Evolutionary conservation across 2,113 vertebrate genomes (phyloP).

Genomic region (Microtus oregoni): DNA sequence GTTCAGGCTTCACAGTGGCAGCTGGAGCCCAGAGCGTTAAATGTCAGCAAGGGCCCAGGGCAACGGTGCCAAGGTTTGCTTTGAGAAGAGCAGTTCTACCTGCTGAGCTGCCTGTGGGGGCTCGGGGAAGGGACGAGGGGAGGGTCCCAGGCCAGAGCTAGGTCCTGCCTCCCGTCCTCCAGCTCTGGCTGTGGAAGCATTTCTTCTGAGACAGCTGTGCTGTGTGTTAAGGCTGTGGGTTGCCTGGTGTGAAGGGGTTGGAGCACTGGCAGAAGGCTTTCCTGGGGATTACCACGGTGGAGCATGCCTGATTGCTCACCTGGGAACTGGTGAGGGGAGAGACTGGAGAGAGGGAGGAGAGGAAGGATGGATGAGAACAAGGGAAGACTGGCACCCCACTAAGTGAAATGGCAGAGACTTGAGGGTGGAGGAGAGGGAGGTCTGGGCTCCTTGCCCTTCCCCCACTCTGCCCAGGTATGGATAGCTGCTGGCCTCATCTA

Average conservation of each 20-base stretch:
- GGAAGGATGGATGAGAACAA: neutral
- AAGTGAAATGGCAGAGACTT: neutral
- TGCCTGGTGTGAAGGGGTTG: neutral
- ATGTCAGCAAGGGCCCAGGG: constrained; percentile 82
- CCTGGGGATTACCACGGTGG: neutral
- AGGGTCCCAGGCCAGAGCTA: neutral
- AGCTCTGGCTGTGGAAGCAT: neutral
- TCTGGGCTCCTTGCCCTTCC: neutral
- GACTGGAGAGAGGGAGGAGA: neutral
- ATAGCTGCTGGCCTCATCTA: neutral
- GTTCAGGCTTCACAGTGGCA: neutral
- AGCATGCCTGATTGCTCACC: neutral
- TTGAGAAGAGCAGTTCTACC: constrained; percentile 77
- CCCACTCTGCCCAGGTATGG: neutral
- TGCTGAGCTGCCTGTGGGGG: constrained; percentile 56
- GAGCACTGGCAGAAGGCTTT: too few species aligned
- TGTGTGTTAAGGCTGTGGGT: neutral
- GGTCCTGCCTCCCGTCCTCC: neutral
- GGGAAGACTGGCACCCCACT: neutral
- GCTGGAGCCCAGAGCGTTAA: constrained; percentile 61
- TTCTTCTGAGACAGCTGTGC: neutral
- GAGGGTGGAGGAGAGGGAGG: neutral
- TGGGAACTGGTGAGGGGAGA: neutral
- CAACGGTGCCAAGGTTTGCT: constrained; percentile 72
- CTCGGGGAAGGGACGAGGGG: neutral